Evolutionary conservation across 35 echinoderm and acorn worm genomes (phyloP).

Genomic region (Antedon bifida): DNA sequence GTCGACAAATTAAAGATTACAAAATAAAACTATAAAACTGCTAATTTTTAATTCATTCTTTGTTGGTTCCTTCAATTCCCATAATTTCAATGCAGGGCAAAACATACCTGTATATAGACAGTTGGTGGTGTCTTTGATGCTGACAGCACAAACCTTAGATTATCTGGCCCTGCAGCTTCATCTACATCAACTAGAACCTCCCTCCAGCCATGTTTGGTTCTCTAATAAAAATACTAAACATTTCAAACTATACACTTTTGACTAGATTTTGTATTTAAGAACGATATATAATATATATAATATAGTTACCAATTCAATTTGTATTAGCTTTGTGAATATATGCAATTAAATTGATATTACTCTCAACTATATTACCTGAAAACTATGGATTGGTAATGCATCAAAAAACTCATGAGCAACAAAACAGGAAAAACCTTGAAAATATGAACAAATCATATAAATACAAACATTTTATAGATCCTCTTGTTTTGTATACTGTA

Average conservation of each 20-base stretch:
- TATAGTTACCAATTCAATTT: too few relatives aligned
- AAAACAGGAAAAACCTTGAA: slow-evolving; percentile 62
- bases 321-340: too few relatives aligned
- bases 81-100: not conserved
- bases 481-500: too few relatives aligned
- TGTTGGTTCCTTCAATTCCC: too few relatives aligned
- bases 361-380: too few relatives aligned
- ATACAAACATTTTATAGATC: too few relatives aligned
- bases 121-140: slow-evolving; percentile 51
- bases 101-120: slow-evolving; percentile 46
- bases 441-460: slow-evolving; percentile 26
- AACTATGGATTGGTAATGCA: slow-evolving; percentile 90
- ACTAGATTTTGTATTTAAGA: too few relatives aligned
- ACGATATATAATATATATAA: too few relatives aligned
- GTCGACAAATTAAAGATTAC: not conserved
- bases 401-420: slow-evolving; percentile 98
- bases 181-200: slow-evolving; percentile 73
- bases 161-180: slow-evolving; percentile 29
- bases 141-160: slow-evolving; percentile 71
- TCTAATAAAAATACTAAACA: slow-evolving; percentile 33
- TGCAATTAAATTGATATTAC: too few relatives aligned
- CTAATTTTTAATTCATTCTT: too few relatives aligned
- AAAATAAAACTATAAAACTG: too few relatives aligned
- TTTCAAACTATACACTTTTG: not conserved
- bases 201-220: slow-evolving; percentile 64